Conservation (phyloP, 1,140 invertebrate species). For the Dreissena polymorpha region DNA sequence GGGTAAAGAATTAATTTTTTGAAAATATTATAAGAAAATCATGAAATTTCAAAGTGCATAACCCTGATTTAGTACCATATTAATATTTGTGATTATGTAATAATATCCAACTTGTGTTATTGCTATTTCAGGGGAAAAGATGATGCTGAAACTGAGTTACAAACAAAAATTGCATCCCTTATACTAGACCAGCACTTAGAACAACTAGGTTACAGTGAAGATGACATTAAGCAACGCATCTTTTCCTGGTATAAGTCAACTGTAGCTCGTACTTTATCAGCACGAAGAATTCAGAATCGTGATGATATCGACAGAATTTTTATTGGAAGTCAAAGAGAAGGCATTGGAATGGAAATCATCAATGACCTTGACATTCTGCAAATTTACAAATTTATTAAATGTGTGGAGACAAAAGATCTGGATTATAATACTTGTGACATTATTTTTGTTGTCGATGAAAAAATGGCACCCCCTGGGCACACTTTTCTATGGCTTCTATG, state of each 20-base stretch:
- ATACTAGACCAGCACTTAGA: background rate
- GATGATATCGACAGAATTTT: slow-evolving; percentile 17
- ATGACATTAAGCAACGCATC: background rate
- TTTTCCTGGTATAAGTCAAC: background rate
- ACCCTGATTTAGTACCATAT: too few species aligned
- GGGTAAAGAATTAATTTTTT: too few species aligned
- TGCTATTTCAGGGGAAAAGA: too few species aligned
- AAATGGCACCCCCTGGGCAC: background rate
- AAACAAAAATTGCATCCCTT: background rate
- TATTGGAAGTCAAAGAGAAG: slow-evolving; percentile 30
- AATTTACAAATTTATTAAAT: slow-evolving; percentile 4
- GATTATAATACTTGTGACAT: background rate
- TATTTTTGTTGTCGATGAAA: background rate
- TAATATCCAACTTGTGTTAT: too few species aligned
- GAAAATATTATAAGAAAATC: too few species aligned
- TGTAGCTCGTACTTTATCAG: background rate
- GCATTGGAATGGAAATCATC: background rate
- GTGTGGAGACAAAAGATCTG: background rate
- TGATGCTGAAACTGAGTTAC: too few species aligned
- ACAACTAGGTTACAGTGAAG: background rate
- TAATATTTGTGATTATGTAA: too few species aligned
- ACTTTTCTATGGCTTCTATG: background rate
- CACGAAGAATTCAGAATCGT: background rate
- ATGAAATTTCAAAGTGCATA: too few species aligned
- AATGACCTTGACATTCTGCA: slow-evolving; percentile 30